phyloP scores from a whole-genome alignment of 2,797 vertebrate species.

The Pterois miles region DNA sequence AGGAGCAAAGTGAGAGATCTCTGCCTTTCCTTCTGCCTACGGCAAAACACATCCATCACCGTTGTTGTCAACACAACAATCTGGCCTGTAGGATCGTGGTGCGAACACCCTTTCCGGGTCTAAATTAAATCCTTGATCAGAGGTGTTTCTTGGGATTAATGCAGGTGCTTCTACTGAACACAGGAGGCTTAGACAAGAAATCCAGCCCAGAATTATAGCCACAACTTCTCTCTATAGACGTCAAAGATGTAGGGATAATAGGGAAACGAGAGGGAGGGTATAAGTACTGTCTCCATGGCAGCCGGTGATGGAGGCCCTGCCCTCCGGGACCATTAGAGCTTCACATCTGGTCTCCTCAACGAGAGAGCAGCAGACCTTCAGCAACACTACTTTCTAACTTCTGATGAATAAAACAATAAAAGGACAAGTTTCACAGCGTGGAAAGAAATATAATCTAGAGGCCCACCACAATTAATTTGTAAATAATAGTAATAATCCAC shows the following conservation, averaged over 20 bases:
- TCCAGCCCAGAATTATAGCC: slow-evolving; percentile 43
- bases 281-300: slow-evolving; percentile 58
- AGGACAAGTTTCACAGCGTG: background rate
- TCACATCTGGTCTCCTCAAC: slow-evolving; percentile 39
- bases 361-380: background rate
- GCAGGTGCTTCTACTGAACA: slow-evolving; percentile 55
- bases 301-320: slow-evolving; percentile 42
- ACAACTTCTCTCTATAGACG: slow-evolving; percentile 34
- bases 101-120: slow-evolving; percentile 63
- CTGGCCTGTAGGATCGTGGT: slow-evolving; percentile 63
- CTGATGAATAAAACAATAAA: background rate
- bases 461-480: too few species aligned
- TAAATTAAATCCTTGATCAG: slow-evolving; percentile 81
- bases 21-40: slow-evolving; percentile 32
- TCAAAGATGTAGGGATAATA: slow-evolving; percentile 53
- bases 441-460: background rate
- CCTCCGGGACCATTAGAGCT: slow-evolving; percentile 36
- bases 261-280: slow-evolving; percentile 31
- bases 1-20: slow-evolving; percentile 53
- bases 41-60: slow-evolving; percentile 75
- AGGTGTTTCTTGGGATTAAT: slow-evolving; percentile 80
- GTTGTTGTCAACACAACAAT: slow-evolving; percentile 74
- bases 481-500: too few species aligned
- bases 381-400: background rate
- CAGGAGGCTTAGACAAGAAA: slow-evolving; percentile 47